Evolutionary conservation across 2,113 vertebrate genomes (phyloP), one percentile per base, ranked within the genome.

Genomic region (Lota lota): DNA sequence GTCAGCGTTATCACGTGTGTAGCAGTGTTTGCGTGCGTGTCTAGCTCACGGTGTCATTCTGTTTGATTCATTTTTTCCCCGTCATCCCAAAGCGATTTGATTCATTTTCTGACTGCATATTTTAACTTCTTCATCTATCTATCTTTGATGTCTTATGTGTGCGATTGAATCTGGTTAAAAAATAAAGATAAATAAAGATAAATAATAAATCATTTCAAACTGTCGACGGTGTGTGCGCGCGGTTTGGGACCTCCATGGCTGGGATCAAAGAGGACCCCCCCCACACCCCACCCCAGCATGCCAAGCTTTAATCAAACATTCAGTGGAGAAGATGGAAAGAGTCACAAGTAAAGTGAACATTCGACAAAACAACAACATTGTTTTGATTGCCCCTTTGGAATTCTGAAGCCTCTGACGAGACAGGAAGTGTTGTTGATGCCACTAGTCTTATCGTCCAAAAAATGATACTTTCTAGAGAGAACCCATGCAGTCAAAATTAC

Each of bases 131-230:
- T 92, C 82, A 83, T 70, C 73, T 36, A 84, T 90, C 87, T 74
- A 91, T 92, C 91, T 92, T 93, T 93, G 90, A 92, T 93, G 91
- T 92, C 90, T 90, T 91, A 91, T 93, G 92, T 92, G 88, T 89
- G 86, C 90, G 90, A 91, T 92, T 33, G 4, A 33, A 33, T 33
- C 28, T 33, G 28, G 28, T 33, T 83, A 33, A 33, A 33, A 33
- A 33, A 4, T 33, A 33, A 33, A 33, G 4, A 33, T 5, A 33
- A 5, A 33, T 33, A 33, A 33, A 33, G 28, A 33, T 33, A 33
- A 33, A 33, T 33, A 33, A 33, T 33, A 33, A 33, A 33, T 33
- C 28, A 6, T 33, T 57, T 18, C 56, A 86, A 33, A 83, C 87
- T 81, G 84, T 88, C 88, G 5, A 89, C 85, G 70, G 28, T 85